These are phyloP conservation scores for Grantiella picta DNA, from an alignment of 2,113 vertebrate species.

Conservation along the genomic window DNA sequence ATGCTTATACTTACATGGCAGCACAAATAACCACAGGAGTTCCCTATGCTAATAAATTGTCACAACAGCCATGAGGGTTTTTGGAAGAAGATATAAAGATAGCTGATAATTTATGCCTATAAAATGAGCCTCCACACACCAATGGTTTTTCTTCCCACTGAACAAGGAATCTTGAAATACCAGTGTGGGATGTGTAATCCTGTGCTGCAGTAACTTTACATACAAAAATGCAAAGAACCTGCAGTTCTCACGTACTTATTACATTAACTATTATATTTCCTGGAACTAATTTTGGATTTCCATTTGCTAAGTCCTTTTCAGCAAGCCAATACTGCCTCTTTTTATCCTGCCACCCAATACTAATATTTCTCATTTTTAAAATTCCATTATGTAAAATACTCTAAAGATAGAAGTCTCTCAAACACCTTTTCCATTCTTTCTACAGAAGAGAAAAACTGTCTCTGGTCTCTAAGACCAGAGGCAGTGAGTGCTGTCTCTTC, in stretches of 20 bases:
- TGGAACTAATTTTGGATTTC: conserved; percentile 28
- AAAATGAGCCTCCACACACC: background rate
- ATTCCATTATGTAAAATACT: background rate
- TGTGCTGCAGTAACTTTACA: background rate
- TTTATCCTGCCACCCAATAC: background rate
- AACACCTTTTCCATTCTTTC: background rate
- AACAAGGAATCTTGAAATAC: conserved; percentile 29
- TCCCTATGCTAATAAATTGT: background rate
- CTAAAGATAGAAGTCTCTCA: background rate
- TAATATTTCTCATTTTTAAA: background rate
- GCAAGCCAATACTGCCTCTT: background rate
- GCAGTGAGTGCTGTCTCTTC: background rate
- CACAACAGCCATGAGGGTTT: background rate
- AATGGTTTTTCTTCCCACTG: background rate
- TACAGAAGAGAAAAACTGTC: background rate
- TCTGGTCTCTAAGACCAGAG: background rate
- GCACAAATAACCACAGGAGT: background rate
- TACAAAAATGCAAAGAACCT: conserved; percentile 40
- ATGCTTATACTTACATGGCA: background rate
- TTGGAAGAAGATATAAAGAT: background rate
- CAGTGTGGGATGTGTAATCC: conserved; percentile 42
- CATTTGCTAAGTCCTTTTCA: background rate
- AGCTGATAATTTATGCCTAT: background rate
- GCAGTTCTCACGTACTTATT: background rate
- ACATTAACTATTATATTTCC: background rate